Conservation (phyloP, 2,888 invertebrate species). For the Eustalomyia histrio region DNA sequence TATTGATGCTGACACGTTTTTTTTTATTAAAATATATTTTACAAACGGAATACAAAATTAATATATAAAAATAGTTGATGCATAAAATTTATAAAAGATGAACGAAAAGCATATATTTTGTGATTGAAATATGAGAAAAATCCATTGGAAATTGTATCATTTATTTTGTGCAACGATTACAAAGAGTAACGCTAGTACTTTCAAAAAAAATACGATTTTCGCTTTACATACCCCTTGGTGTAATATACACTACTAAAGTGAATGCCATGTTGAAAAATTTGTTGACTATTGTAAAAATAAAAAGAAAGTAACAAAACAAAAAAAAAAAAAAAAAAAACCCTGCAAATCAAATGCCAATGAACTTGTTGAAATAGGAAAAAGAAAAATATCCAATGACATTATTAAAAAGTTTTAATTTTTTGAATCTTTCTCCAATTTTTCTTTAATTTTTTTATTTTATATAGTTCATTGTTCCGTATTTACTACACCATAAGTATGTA, state of each 20-base stretch:
- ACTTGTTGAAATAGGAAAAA: constrained; percentile 47
- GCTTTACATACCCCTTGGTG: constrained; percentile 1
- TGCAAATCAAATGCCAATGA: constrained; percentile 62
- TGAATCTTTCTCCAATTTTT: background rate
- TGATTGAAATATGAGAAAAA: constrained; percentile 2
- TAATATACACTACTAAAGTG: background rate
- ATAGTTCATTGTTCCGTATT: constrained; percentile 62
- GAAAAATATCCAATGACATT: constrained; percentile 55
- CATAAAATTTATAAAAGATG: too few species aligned
- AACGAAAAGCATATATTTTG: background rate
- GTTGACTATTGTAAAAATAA: background rate
- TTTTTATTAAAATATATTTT: too few species aligned
- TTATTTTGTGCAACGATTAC: constrained; percentile 28
- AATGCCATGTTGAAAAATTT: background rate
- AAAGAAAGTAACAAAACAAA: background rate
- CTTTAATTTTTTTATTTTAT: background rate
- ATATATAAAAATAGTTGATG: too few species aligned
- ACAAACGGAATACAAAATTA: too few species aligned
- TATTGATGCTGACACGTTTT: too few species aligned
- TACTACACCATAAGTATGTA: constrained; percentile 58
- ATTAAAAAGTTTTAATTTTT: constrained; percentile 24
- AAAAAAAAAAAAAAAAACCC: constrained; percentile 46
- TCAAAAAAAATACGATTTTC: background rate
- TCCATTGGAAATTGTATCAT: constrained; percentile 29
- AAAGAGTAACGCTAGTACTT: background rate